Conservation (phyloP, 2,113 vertebrate genomes). For the Sapajus apella region DNA sequence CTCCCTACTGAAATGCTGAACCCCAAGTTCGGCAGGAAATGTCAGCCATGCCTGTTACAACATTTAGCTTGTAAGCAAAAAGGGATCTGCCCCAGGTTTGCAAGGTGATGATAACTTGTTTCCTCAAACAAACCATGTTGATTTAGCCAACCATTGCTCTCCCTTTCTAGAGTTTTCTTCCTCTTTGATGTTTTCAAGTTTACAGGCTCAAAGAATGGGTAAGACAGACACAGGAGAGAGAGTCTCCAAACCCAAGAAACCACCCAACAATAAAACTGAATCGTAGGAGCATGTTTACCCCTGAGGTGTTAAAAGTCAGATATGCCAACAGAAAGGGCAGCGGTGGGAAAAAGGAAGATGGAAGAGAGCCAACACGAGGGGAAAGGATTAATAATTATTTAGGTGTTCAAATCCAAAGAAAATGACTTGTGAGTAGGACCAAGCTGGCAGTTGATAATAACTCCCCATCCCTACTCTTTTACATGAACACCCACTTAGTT, state of each 20-base stretch:
- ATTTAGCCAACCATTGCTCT: neutral
- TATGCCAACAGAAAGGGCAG: neutral
- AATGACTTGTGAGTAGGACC: neutral
- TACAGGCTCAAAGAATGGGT: neutral
- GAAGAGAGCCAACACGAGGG: neutral
- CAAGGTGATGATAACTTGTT: neutral
- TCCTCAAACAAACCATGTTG: neutral
- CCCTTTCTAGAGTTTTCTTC: neutral
- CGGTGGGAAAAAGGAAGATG: neutral
- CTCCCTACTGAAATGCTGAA: neutral
- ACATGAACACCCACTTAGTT: neutral
- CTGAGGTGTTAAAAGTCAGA: neutral
- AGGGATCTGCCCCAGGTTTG: neutral
- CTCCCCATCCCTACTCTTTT: neutral
- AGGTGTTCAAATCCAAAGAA: neutral
- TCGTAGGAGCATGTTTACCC: neutral
- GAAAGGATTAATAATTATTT: neutral
- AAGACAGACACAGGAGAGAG: neutral
- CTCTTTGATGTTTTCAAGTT: neutral
- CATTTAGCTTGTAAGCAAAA: neutral
- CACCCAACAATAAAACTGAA: neutral
- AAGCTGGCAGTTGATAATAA: neutral
- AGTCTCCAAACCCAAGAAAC: neutral
- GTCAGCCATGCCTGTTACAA: neutral
- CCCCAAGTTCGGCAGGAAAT: neutral